These are phyloP conservation scores for Astur gentilis DNA, from an alignment of 2,113 vertebrate genomes.

Conservation along the genomic window DNA sequence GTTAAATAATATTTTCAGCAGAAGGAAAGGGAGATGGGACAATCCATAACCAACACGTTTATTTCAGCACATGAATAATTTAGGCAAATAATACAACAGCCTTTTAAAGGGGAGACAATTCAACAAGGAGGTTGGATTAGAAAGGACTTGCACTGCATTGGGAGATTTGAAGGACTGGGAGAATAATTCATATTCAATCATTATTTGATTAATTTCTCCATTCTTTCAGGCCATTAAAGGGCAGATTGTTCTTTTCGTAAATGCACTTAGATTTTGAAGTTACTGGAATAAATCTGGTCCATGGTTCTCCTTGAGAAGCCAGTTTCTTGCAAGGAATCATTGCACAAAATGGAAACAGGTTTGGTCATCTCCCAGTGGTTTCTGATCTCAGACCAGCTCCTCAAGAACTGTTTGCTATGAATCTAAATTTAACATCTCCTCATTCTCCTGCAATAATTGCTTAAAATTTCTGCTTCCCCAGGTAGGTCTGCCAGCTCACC, in stretches of 20 bases:
- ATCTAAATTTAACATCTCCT: not conserved
- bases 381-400: not conserved
- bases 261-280: constrained; percentile 20
- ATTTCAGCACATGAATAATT: constrained; percentile 74
- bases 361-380: not conserved
- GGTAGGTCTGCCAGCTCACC: not conserved
- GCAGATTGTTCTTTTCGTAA: not conserved
- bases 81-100: constrained; percentile 64
- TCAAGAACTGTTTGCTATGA: not conserved
- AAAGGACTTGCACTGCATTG: not conserved
- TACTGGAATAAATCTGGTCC: constrained; percentile 33
- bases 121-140: not conserved
- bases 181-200: constrained; percentile 33
- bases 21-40: constrained; percentile 37
- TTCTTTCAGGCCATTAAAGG: constrained; percentile 20
- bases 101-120: constrained; percentile 32
- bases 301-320: not conserved
- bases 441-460: not conserved
- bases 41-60: constrained; percentile 46
- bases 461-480: not conserved
- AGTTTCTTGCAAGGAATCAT: not conserved
- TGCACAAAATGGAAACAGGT: not conserved
- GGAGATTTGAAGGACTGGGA: not conserved
- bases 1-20: constrained; percentile 77
- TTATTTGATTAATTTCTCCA: constrained; percentile 39